Evolutionary conservation across 1,140 invertebrate species (phyloP), one percentile per base, ranked within the genome.

Genomic region (Brachionus asplanchnoidis): DNA sequence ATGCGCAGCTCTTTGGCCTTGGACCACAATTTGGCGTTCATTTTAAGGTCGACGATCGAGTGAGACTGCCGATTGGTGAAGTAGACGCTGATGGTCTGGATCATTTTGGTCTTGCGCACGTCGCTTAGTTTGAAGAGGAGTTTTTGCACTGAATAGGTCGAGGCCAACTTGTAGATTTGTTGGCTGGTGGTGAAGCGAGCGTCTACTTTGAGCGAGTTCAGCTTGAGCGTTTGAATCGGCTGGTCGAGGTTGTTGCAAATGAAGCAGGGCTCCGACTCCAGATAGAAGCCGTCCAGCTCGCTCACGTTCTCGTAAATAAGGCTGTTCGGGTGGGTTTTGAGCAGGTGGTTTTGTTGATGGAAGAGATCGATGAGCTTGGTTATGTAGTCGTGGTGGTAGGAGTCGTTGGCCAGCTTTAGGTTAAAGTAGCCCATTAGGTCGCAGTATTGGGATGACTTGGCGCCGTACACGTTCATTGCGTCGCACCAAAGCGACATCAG

Each of bases 221-320:
- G 90, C 90, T 99, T 99, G 53, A 98, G 94, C 73, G 86, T 89
- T 88, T 89, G 86, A 12, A 85, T 94, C 1, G 95, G 93, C 14
- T 97, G 94, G 89, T 99, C 97, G 0, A 96, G 95, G 91, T 97
- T 97, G 89, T 98, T 98, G 88, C 97, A 99, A 0, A 98, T 96
- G 23, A 98, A 92, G 88, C 97, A 99, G 0, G 97, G 97, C 88
- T 98, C 96, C 85, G 95, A 96, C 91, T 99, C 97, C 46, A 98
- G 90, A 88, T 96, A 99, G 89, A 95, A 97, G 0, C 97, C 96
- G 89, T 98, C 96, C 66, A 98, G 92, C 87, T 98, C 95, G 11
- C 98, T 28, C 11, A 85, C 87, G 86, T 86, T 89, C 88, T 94
- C 94, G 88, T 99, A 98, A 5, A 98, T 92, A 85, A 82, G 70